phyloP scores from a whole-genome alignment of 2,113 vertebrate genomes.

The Dipodomys ordii region DNA sequence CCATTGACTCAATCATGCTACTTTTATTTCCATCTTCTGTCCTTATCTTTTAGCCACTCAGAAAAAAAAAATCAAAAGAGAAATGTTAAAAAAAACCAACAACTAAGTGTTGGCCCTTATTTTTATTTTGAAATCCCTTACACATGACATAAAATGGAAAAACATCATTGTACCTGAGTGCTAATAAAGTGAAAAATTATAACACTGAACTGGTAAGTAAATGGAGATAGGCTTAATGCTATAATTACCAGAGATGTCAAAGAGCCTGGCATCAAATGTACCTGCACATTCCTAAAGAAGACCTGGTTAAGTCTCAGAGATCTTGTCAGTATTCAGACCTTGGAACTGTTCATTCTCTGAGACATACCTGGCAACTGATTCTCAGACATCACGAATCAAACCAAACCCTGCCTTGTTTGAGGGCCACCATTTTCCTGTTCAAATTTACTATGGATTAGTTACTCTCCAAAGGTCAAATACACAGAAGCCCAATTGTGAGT shows the following conservation, averaged over 20 bases:
- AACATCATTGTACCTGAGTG: not conserved
- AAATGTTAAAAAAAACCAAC: not conserved
- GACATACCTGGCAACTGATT: not conserved
- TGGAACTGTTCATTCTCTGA: not conserved
- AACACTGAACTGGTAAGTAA: not conserved
- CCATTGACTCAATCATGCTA: not conserved
- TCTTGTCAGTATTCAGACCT: not conserved
- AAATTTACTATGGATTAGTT: not conserved
- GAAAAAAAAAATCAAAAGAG: not conserved
- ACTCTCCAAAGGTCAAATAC: not conserved
- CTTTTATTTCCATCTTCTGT: constrained; percentile 10
- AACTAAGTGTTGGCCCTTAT: not conserved
- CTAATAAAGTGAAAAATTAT: constrained; percentile 16
- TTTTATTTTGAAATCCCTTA: not conserved
- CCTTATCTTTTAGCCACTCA: not conserved
- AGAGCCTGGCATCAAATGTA: not conserved
- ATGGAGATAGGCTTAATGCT: not conserved
- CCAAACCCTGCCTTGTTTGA: not conserved
- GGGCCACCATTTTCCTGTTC: not conserved
- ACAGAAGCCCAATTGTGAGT: no score
- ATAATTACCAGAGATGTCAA: not conserved
- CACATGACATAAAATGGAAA: not conserved
- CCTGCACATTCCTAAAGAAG: not conserved
- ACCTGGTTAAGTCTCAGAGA: not conserved
- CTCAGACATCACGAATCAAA: not conserved